A percentile compares a stretch with the other conserved stretches of the same genome.
Conservation (phyloP, 1,140 invertebrate species). For the Archegozetes longisetosus region DNA sequence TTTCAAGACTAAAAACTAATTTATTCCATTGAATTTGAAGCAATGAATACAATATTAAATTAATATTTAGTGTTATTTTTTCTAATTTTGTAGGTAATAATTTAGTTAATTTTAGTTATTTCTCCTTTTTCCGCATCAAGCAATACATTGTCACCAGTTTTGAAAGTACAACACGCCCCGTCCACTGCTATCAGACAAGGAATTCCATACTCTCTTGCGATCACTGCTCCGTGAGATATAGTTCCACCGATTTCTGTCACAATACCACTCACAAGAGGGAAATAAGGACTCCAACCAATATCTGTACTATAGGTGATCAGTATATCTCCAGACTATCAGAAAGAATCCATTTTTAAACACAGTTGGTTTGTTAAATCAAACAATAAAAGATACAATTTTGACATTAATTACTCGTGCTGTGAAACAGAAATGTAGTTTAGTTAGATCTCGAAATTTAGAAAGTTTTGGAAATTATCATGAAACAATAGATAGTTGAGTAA, state of each 20-base stretch:
- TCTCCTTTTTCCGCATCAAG: conserved; percentile 25
- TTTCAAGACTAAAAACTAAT: too few relatives aligned
- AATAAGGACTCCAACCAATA: conserved; percentile 73
- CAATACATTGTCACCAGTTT: conserved; percentile 37
- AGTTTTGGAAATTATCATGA: not conserved
- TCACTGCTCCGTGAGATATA: conserved; percentile 69
- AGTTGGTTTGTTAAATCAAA: conserved; percentile 25
- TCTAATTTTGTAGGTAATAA: too few relatives aligned
- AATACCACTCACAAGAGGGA: conserved; percentile 57
- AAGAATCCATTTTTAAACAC: conserved; percentile 26
- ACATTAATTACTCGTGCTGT: not conserved
- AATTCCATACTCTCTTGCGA: conserved; percentile 69
- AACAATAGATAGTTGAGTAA: too few relatives aligned
- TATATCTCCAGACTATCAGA: conserved; percentile 45
- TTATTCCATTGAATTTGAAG: too few relatives aligned
- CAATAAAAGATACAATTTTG: conserved; percentile 33
- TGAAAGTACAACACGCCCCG: conserved; percentile 46
- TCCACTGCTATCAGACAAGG: conserved; percentile 60
- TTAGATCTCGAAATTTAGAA: not conserved
- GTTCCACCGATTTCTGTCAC: conserved; percentile 70
- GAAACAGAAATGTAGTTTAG: conserved; percentile 2
- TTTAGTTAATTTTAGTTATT: conserved; percentile 18
- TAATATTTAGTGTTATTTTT: too few relatives aligned
- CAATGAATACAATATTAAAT: too few relatives aligned
- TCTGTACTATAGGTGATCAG: conserved; percentile 61